phyloP scores from a whole-genome alignment of 2,797 vertebrate genomes.

The Chelmon rostratus region DNA sequence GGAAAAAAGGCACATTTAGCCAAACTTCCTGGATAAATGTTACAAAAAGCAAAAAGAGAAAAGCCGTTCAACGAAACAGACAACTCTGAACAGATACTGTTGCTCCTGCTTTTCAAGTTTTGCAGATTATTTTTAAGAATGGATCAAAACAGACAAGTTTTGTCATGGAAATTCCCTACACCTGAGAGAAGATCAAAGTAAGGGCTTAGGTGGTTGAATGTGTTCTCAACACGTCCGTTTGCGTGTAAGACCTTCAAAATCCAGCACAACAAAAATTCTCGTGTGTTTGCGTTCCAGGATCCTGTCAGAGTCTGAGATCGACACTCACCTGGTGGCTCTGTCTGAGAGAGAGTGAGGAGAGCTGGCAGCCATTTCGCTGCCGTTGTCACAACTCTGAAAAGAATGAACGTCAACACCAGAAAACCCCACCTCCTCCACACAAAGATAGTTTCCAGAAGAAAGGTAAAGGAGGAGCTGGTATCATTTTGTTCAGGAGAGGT shows the following conservation, averaged over 20 bases:
- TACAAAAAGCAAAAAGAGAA: neutral
- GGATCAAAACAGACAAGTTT: conserved; percentile 7
- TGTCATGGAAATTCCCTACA: conserved; percentile 46
- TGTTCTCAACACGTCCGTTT: neutral
- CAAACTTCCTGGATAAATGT: neutral
- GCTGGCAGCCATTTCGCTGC: conserved; percentile 47
- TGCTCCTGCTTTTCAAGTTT: neutral
- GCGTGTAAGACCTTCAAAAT: neutral
- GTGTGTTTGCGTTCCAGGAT: conserved; percentile 87
- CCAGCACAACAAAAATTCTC: conserved; percentile 1
- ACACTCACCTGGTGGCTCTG: conserved; percentile 92
- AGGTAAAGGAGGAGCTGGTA: conserved; percentile 18
- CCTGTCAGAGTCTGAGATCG: conserved; percentile 94
- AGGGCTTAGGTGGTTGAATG: neutral
- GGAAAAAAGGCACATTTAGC: neutral
- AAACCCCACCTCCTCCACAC: conserved; percentile 12
- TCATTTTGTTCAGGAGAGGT: conserved; percentile 20
- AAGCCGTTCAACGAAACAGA: neutral
- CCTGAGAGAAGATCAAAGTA: conserved; percentile 40
- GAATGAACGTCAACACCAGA: conserved; percentile 23
- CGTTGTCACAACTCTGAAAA: conserved; percentile 1
- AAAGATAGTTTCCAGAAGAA: conserved; percentile 26
- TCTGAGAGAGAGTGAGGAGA: conserved; percentile 93
- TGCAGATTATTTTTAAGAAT: conserved; percentile 4
- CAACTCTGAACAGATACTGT: neutral